Conservation (phyloP, 1,140 invertebrate genomes). For the Glossosoma conforme region DNA sequence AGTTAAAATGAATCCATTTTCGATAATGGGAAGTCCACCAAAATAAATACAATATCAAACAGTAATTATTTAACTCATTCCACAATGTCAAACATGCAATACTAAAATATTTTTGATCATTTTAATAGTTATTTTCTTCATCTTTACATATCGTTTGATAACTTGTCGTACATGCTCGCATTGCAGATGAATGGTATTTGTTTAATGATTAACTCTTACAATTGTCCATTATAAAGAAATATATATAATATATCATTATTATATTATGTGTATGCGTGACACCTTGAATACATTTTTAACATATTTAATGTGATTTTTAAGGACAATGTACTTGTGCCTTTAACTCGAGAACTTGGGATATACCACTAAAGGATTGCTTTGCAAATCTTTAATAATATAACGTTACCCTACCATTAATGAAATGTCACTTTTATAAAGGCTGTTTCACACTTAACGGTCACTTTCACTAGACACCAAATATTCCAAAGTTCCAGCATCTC, state of each 20-base stretch:
- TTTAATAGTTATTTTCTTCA: conserved; percentile 4
- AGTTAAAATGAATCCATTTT: conserved; percentile 1
- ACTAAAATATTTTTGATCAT: conserved; percentile 24
- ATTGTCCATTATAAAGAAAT: conserved; percentile 21
- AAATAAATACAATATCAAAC: conserved; percentile 14
- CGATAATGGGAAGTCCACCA: conserved; percentile 4
- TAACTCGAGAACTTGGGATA: conserved; percentile 10
- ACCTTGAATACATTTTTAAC: conserved; percentile 16
- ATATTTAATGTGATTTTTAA: conserved; percentile 15
- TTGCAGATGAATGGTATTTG: conserved; percentile 1
- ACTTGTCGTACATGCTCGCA: conserved; percentile 7
- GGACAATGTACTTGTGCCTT: conserved; percentile 11
- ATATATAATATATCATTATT: conserved; percentile 2
- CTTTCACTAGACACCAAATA: no score
- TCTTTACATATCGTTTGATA: conserved; percentile 3
- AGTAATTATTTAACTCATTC: conserved; percentile 15
- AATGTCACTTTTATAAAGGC: conserved; percentile 4
- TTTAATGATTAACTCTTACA: conserved; percentile 12
- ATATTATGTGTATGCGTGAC: conserved; percentile 15
- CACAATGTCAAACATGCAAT: conserved; percentile 20
- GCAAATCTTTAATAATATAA: conserved; percentile 4
- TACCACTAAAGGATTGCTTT: conserved; percentile 7
- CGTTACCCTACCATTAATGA: neutral
- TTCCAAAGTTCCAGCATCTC: no score
- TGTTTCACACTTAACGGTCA: conserved; percentile 1